phyloP scores from a whole-genome alignment of 2,888 invertebrate species.

The Diplazon laetatorius region DNA sequence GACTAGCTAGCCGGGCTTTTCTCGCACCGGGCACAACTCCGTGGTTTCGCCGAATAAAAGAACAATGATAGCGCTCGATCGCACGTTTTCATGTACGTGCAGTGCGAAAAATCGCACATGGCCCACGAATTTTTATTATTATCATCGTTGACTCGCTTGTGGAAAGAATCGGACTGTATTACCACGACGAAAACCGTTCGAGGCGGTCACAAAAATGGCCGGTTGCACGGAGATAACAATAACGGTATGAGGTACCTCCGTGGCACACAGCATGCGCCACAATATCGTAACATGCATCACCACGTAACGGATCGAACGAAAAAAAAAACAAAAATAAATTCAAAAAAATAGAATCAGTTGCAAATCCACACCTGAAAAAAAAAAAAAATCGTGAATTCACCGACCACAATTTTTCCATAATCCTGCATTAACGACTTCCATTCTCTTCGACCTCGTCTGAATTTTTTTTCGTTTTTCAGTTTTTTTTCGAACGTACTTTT shows the following conservation, averaged over 20 bases:
- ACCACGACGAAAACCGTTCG: neutral
- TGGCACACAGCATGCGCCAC: too few species aligned
- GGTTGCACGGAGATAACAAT: neutral
- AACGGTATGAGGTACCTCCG: neutral
- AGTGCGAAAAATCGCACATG: neutral
- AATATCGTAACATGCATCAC: too few species aligned
- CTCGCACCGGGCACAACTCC: constrained; percentile 2
- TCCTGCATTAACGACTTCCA: neutral
- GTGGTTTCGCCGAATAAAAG: constrained; percentile 6
- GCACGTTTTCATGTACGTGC: neutral
- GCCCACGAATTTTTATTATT: neutral
- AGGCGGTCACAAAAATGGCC: neutral
- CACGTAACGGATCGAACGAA: neutral
- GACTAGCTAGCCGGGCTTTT: neutral
- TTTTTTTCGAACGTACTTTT: neutral
- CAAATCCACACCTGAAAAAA: neutral
- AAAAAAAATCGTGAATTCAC: neutral
- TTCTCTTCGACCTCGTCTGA: neutral
- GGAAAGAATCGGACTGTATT: neutral
- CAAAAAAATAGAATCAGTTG: too few species aligned
- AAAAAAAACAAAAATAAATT: too few species aligned
- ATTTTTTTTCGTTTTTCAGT: neutral
- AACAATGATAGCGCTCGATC: constrained; percentile 17
- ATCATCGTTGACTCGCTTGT: neutral
- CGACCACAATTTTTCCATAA: neutral